Percentiles rank a stretch among this genome's conserved stretches.
These are phyloP conservation scores for Nymphalis io DNA, from an alignment of 1,140 invertebrate species.

Conservation along the genomic window DNA sequence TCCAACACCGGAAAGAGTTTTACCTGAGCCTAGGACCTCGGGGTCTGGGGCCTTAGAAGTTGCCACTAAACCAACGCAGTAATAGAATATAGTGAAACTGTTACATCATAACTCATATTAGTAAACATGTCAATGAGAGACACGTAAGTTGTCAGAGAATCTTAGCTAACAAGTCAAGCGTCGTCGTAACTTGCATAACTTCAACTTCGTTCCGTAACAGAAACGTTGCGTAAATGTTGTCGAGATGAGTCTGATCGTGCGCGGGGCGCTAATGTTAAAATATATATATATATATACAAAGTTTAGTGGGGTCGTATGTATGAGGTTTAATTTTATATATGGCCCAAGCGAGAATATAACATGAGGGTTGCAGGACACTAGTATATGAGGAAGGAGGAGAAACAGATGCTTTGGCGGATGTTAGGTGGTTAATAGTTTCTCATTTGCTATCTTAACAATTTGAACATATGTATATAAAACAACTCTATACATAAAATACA, in stretches of 20 bases:
- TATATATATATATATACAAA: neutral
- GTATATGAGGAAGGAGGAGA: no score
- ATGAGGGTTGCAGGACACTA: no score
- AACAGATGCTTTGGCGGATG: no score
- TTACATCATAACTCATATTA: constrained; percentile 6
- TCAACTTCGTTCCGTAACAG: constrained; percentile 19
- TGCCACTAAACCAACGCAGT: neutral
- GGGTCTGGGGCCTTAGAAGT: neutral
- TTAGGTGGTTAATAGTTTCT: no score
- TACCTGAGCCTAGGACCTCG: no score
- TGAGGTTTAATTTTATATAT: no score
- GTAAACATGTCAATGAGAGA: constrained; percentile 5
- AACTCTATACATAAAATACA: no score
- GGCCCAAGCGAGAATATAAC: no score
- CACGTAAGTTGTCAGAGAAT: neutral
- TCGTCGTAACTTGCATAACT: constrained; percentile 22
- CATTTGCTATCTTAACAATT: no score
- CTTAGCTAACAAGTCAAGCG: constrained; percentile 28
- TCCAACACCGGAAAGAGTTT: no score
- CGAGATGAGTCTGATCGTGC: neutral
- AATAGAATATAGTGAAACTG: neutral
- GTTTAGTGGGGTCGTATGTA: no score
- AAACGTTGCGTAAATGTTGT: constrained; percentile 16
- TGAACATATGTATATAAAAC: no score
- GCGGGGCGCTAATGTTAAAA: neutral